phyloP scores from a whole-genome alignment of 1,140 invertebrate genomes.

The Listronotus bonariensis region DNA sequence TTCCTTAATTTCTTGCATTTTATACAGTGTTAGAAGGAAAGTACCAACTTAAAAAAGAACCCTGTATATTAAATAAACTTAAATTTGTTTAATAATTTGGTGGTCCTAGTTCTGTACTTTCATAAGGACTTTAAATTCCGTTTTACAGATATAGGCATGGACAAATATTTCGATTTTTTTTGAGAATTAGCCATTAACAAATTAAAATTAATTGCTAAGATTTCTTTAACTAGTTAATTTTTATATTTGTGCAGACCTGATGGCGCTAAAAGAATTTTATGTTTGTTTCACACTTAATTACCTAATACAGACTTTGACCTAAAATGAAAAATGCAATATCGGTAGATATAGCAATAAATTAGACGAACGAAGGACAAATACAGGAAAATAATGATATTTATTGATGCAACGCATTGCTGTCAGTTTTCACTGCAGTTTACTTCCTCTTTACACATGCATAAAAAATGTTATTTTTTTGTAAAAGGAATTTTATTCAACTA shows the following conservation, averaged over 20 bases:
- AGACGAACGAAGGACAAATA: slow-evolving; percentile 23
- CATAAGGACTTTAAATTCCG: too few relatives aligned
- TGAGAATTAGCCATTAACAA: too few relatives aligned
- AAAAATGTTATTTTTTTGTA: too few relatives aligned
- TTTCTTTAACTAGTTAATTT: slow-evolving; percentile 12
- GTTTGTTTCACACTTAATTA: slow-evolving; percentile 18
- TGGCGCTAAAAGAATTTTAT: slow-evolving; percentile 26
- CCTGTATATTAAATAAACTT: too few relatives aligned
- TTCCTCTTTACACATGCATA: slow-evolving; percentile 12
- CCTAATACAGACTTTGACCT: slow-evolving; percentile 30
- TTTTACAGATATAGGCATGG: too few relatives aligned
- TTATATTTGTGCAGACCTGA: slow-evolving; percentile 8
- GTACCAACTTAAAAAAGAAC: too few relatives aligned
- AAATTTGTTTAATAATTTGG: too few relatives aligned
- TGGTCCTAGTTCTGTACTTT: too few relatives aligned
- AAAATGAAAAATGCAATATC: slow-evolving; percentile 27
- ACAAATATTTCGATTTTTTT: too few relatives aligned
- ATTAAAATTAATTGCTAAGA: slow-evolving; percentile 13
- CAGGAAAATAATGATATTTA: slow-evolving; percentile 25
- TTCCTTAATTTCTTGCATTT: too few relatives aligned
- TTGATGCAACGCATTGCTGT: slow-evolving; percentile 23
- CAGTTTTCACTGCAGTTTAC: slow-evolving; percentile 21
- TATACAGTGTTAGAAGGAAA: too few relatives aligned
- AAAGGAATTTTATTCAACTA: too few relatives aligned
- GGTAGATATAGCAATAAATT: slow-evolving; percentile 23